Evolutionary conservation across 2,888 invertebrate genomes (phyloP), one percentile per base, ranked within the genome.

Genomic region (Furcula furcula): DNA sequence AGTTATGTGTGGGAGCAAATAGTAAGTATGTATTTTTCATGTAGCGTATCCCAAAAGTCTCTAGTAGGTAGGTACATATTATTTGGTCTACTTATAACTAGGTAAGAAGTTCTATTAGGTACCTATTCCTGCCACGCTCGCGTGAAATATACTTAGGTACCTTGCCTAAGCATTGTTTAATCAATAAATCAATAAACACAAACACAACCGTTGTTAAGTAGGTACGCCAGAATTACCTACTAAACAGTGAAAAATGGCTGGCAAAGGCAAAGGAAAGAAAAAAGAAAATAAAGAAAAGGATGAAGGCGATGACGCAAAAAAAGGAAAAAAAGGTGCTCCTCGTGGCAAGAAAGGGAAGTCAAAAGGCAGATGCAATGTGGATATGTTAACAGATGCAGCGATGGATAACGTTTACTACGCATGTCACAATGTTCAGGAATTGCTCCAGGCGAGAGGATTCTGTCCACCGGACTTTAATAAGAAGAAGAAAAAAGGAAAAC

Each of bases 331-430:
- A 52, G 90, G 81, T 49, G 87, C 77, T 21, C 85, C 76, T 33
- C 84, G 77, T 34, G 81, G 77, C 7, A 89, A 90, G 53, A 90
- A 90, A 49, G 90, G 91, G 40, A 92, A 88, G 29, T 91, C 92
- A 0, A 87, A 87, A 60, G 91, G 93, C 2, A 91, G 93, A 57
- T 93, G 94, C 58, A 92, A 94, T 19, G 94, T 95, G 33, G 97
- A 97, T 61, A 94, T 97, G 64, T 92, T 97, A 62, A 95, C 95
- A 47, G 95, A 96, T 55, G 93, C 94, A 2, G 97, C 97, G 0
- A 97, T 98, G 96, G 94, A 96, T 50, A 98, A 98, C 66, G 96
- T 97, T 0, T 97, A 98, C 73, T 96, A 95, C 65, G 96, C 95
- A 0, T 97, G 97, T 55, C 98, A 98, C 68, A 97, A 97, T 70